Percentiles rank a stretch among this genome's conserved stretches.
Conservation (phyloP, 2,888 invertebrate species). For the Xanthostigma xanthostigma region DNA sequence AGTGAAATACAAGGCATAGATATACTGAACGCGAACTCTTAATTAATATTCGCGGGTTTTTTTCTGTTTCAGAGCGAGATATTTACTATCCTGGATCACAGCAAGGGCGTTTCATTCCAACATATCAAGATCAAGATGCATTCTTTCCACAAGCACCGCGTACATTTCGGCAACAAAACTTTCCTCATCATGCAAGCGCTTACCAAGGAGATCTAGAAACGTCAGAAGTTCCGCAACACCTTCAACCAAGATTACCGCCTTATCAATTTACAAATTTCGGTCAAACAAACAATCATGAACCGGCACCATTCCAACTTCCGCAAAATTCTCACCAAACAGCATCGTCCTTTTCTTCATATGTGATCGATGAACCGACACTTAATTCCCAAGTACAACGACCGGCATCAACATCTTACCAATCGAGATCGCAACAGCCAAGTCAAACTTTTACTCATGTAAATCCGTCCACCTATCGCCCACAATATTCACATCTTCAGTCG, state of each 20-base stretch:
- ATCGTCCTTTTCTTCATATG: constrained; percentile 32
- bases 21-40: too few relatives aligned
- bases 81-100: constrained; percentile 21
- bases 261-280: constrained; percentile 19
- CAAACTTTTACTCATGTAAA: constrained; percentile 31
- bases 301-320: constrained; percentile 34
- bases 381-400: constrained; percentile 5
- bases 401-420: constrained; percentile 13
- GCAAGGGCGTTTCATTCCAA: constrained; percentile 21
- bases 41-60: too few relatives aligned
- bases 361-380: constrained; percentile 27
- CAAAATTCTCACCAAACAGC: constrained; percentile 34
- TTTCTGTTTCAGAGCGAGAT: too few relatives aligned
- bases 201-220: constrained; percentile 23
- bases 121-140: constrained; percentile 19
- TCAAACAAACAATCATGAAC: constrained; percentile 24
- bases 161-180: constrained; percentile 16
- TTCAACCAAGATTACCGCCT: constrained; percentile 27
- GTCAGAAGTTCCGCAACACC: constrained; percentile 25
- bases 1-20: too few relatives aligned
- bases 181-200: constrained; percentile 9
- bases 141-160: constrained; percentile 18
- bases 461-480: constrained; percentile 38
- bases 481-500: constrained; percentile 34
- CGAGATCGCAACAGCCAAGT: constrained; percentile 31